A percentile compares a stretch with the other conserved stretches of the same genome.
Evolutionary conservation across 2,888 invertebrate genomes (phyloP).

Genomic region (Bibio marci): DNA sequence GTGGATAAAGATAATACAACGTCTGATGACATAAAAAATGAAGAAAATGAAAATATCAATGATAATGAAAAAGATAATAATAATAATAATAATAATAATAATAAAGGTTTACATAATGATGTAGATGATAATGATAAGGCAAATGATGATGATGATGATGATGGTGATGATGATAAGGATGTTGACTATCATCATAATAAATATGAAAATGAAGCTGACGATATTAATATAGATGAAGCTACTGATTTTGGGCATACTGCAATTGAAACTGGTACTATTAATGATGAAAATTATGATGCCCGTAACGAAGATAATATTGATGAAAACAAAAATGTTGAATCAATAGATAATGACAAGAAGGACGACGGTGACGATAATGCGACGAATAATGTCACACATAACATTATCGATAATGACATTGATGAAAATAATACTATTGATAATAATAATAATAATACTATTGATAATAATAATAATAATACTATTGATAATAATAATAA

Average conservation of each 20-base stretch:
- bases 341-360: constrained; percentile 3
- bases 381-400: too few relatives aligned
- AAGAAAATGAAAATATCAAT: constrained; percentile 10
- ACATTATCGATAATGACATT: too few relatives aligned
- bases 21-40: constrained; percentile 5
- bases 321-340: constrained; percentile 24
- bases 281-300: constrained; percentile 17
- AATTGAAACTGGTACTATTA: constrained; percentile 12
- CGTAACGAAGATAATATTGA: constrained; percentile 9
- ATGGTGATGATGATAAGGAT: constrained; percentile 6
- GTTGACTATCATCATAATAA: constrained; percentile 8
- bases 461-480: too few relatives aligned
- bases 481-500: too few relatives aligned
- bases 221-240: constrained; percentile 9
- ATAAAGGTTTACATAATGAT: too few relatives aligned
- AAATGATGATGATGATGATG: constrained; percentile 12
- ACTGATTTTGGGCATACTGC: constrained; percentile 7
- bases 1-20: too few relatives aligned
- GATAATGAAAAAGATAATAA: too few relatives aligned
- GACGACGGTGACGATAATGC: background rate
- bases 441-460: too few relatives aligned
- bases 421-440: too few relatives aligned
- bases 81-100: too few relatives aligned
- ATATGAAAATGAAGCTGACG: constrained; percentile 9
- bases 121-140: constrained; percentile 14